Base-by-base conservation (phyloP, 2,113 vertebrate species). In the Lophochroa leadbeateri region DNA sequence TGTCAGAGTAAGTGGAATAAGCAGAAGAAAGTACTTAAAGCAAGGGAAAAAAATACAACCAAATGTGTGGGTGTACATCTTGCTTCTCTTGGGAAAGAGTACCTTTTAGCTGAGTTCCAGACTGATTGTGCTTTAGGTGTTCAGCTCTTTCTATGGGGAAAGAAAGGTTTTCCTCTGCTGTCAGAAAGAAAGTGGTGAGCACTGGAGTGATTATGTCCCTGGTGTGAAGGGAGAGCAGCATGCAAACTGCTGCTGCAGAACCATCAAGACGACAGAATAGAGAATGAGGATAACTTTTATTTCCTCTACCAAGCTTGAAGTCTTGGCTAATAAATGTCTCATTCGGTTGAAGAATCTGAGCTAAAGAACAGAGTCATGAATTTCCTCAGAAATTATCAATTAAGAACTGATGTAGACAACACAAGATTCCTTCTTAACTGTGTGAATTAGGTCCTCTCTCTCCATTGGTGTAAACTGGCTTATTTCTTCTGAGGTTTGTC, bases 321-420 rank as follows among this genome's bases (percentile, higher is more conserved):
- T 71, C 37, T 71, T 68, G 57, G 9, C 37, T 80, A 78, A 18
- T 58, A 81, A 70, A 19, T 49, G 7, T 63, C 17, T 84, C 13
- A 29, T 78, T 88, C 43, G 60, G 6, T 69, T 69, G 31, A 86
- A 65, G 27, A 91, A 49, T 58, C 9, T 44, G 31, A 90, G 11
- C 52, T 82, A 17, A 89, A 76, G 44, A 71, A 25, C 15, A 61
- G 8, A 57, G 17, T 63, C 6, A 28, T 0, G 0, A 76, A 31
- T 86, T 88, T 92, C 10, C 47, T 68, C 9, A 75, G 8, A 67
- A 71, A 52, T 58, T 2, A 39, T 49, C 90, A 17, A 9, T 68
- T 71, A 46, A 83, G 8, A 85, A 14, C 19, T 72, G 31, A 13
- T 71, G 3, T 2, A 88, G 41, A 37, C 16, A 57, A 7, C 15